Evolutionary conservation across 2,113 vertebrate genomes (phyloP).

Genomic region (Podocnemis expansa): DNA sequence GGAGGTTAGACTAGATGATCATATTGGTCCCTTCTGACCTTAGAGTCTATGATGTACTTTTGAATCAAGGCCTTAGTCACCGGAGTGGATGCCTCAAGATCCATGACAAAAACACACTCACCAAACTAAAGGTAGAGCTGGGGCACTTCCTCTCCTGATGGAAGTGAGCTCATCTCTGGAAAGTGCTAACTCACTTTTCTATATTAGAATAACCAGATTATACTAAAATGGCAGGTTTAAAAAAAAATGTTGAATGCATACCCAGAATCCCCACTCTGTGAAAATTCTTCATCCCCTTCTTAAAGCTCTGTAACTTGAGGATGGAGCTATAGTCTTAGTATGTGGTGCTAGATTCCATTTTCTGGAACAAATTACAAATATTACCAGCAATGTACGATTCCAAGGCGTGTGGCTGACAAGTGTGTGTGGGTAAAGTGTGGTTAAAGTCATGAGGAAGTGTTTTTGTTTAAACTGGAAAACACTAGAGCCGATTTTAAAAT

Average conservation of each 20-base stretch:
- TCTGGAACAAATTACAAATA: constrained; percentile 38
- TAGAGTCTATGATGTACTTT: too few species aligned
- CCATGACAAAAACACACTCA: not conserved
- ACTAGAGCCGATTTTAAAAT: constrained; percentile 39
- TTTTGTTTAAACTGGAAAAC: constrained; percentile 20
- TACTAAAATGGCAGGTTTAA: not conserved
- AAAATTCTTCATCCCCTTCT: not conserved
- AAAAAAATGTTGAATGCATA: not conserved
- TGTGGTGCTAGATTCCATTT: constrained; percentile 19
- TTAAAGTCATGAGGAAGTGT: constrained; percentile 15
- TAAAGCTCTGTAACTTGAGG: not conserved
- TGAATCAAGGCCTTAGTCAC: too few species aligned
- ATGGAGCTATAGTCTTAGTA: not conserved
- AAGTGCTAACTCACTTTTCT: not conserved
- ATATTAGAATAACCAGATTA: not conserved
- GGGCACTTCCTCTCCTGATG: not conserved
- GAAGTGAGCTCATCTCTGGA: not conserved
- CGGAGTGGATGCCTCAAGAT: not conserved
- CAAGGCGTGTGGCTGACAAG: constrained; percentile 37
- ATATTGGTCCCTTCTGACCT: too few species aligned
- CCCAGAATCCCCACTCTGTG: not conserved
- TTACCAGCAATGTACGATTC: constrained; percentile 53
- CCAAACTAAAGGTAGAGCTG: not conserved
- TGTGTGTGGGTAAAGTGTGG: constrained; percentile 23
- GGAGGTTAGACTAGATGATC: too few species aligned